Conservation (phyloP, 2,113 vertebrate genomes). For the Colius striatus region DNA sequence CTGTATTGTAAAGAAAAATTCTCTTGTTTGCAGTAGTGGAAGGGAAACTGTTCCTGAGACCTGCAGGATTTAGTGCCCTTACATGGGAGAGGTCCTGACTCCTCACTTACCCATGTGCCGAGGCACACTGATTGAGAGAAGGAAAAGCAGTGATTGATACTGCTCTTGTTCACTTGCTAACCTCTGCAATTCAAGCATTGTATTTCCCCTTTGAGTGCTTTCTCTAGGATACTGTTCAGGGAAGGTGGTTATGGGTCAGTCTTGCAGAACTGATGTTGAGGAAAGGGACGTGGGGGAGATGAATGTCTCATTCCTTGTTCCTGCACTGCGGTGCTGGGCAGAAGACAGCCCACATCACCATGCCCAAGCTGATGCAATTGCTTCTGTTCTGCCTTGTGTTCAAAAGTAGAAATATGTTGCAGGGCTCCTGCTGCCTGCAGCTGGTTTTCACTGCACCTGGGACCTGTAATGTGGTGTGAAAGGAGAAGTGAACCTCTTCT, state of each 20-base stretch:
- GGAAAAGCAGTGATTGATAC: fast-evolving
- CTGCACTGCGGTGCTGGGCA: background rate
- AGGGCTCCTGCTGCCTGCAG: background rate
- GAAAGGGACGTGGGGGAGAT: fast-evolving
- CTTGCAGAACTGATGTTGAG: fast-evolving
- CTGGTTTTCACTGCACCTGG: background rate
- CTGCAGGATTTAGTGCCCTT: background rate
- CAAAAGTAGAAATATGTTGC: background rate
- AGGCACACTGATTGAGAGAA: background rate
- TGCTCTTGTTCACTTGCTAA: background rate
- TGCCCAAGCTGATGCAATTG: background rate
- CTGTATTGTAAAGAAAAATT: background rate
- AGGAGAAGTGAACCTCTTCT: background rate
- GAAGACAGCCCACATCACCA: fast-evolving
- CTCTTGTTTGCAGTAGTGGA: background rate
- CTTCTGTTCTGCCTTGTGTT: background rate
- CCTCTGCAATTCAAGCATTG: fast-evolving
- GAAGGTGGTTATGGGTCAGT: fast-evolving
- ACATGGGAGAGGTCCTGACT: fast-evolving
- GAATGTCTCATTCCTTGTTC: fast-evolving
- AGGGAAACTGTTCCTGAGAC: background rate
- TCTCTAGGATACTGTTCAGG: background rate
- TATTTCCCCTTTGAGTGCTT: background rate
- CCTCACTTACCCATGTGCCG: fast-evolving
- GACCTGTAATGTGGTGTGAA: fast-evolving